Base-by-base conservation (phyloP, 2,113 vertebrate genomes). In the Kobus ellipsiprymnus region DNA sequence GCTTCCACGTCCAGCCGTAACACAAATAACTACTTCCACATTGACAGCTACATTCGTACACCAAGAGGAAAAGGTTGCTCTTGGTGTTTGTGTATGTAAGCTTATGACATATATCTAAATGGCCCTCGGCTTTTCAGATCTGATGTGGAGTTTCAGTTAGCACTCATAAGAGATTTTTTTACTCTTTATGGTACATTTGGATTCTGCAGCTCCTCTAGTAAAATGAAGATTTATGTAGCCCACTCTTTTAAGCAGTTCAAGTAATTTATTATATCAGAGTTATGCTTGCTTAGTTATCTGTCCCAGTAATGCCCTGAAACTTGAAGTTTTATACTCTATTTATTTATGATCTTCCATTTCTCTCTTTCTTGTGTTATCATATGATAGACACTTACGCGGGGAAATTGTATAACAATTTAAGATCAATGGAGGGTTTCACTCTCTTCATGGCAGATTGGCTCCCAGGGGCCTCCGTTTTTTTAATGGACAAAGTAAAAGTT, bases 341-440 rank as follows among this genome's bases (percentile, higher is more conserved):
- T 97, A 89, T 96, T 98, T 98, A 30, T 92, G 97, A 33, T 4
- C 62, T 97, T 84, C 86, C 77, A 52, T 84, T 74, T 97, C 82
- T 92, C 12, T 71, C 21, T 95, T 60, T 90, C 48, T 27, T 62
- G 17, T 7, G 12, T 77, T 46, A 36, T 82, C 86, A 15, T 62
- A 19, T 21, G 33, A 40, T 36, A 62, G 77, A 85, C 44, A 59
- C 62, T 89, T 80, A 44, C 1, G 0, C 9, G 77, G 13, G 62
- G 46, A 95, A 71, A 91, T 30, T 77, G 17, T 44, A 0, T 5
- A 82, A 52, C 19, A 82, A 8, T 82, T 82, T 57, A 57, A 83
- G 19, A 55, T 54, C 55, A 87, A n/a, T 30, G 78, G 55, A 91
- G 27, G 27, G 33, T 46, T 59, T 60, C 6, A 23, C 1, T 7